Evolutionary conservation across 53 echinoderm and acorn worm genomes (phyloP), one percentile per base, ranked within the genome.

Genomic region (Temnopleurus reevesii): DNA sequence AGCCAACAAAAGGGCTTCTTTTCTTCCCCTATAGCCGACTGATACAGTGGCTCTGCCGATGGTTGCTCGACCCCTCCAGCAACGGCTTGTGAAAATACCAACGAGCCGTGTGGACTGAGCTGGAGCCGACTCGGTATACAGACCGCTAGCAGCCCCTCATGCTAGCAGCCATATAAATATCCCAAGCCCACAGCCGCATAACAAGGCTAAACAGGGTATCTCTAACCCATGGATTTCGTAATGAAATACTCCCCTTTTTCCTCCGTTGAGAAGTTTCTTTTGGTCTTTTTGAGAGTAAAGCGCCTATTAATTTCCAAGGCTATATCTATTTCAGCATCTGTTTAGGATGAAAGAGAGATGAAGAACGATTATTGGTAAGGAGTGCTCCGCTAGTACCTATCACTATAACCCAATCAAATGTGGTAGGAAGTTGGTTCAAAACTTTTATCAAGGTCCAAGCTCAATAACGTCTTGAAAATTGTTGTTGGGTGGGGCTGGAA

Each of bases 241-340:
- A 87, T 66, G 63, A 87, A 87, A 87, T 87, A 87, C 88, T 85
- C 85, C 59, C 31, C 60, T 57, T 55, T 36, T 53, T 55, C 83
- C 56, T 55, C 56, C 56, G 49, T 55, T 55, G 56, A 36, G 56
- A 36, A 55, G 53, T 31, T 56, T 56, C 83, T 83, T 79, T 79
- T 49, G 23, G 29, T 49, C 49, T 44, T 79, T 29, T 49, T 79
- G 46, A 49, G 24, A 7, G 79, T 51, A 29, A 56, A 38, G 63
- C 29, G 60, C 41, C 86, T 86, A 86, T 87, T 71, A 87, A 71
- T 87, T 87, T 66, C 86, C 88, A 87, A 66, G 66, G 88, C 88
- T 66, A 87, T 87, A 87, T 87, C 88, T 87, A 87, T 87, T 87
- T 87, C 88, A 87, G 71, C 88, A 87, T 87, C 88, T 87, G 88